phyloP scores from a whole-genome alignment of 2,888 invertebrate species.

The Ernsta delagoae region DNA sequence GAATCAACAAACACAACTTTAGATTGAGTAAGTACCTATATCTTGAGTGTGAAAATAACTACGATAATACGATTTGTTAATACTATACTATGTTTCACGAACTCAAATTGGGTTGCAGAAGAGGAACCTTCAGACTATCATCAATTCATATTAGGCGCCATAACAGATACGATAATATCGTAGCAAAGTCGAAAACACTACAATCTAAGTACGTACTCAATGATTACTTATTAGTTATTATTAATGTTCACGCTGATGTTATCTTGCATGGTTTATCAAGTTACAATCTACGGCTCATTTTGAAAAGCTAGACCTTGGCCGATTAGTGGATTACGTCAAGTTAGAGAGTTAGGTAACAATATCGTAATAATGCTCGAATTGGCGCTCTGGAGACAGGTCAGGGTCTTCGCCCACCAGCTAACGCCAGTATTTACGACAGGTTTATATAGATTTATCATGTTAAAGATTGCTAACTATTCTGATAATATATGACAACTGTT shows the following conservation, averaged over 20 bases:
- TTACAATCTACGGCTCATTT: constrained; percentile 19
- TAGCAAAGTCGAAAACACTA: neutral
- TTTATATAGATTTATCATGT: constrained; percentile 2
- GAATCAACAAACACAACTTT: too few species aligned
- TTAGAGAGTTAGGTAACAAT: constrained; percentile 39
- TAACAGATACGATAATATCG: neutral
- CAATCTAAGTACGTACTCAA: neutral
- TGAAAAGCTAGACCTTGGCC: constrained; percentile 29
- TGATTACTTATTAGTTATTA: neutral
- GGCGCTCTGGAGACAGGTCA: constrained; percentile 50
- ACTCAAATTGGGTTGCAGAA: too few species aligned
- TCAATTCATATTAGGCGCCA: too few species aligned
- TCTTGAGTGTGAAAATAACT: too few species aligned
- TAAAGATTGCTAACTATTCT: too few species aligned
- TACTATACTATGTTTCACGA: too few species aligned
- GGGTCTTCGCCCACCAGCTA: constrained; percentile 54
- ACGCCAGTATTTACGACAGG: constrained; percentile 32
- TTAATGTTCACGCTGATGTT: constrained; percentile 16
- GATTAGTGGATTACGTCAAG: constrained; percentile 39
- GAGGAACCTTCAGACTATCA: too few species aligned
- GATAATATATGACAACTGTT: too few species aligned
- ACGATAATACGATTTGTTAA: too few species aligned
- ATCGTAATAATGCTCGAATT: constrained; percentile 37
- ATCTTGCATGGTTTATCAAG: constrained; percentile 1
- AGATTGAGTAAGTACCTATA: too few species aligned